A percentile compares a stretch with the other conserved stretches of the same genome.
Evolutionary conservation across 2,888 invertebrate genomes (phyloP).

Genomic region (Protophormia terraenovae): DNA sequence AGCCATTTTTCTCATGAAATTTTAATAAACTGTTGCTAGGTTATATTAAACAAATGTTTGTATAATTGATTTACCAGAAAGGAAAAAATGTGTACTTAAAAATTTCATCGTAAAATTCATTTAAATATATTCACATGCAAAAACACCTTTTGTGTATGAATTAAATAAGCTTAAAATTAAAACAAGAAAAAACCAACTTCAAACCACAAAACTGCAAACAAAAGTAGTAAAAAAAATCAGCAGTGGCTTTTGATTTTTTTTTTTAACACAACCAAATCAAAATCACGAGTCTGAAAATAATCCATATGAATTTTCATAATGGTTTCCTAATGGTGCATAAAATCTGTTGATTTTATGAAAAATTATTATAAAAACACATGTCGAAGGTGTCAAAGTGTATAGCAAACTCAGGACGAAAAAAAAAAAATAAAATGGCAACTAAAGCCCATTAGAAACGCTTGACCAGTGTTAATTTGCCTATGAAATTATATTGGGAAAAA

Average conservation of each 20-base stretch:
- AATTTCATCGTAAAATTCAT: neutral
- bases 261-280: conserved; percentile 31
- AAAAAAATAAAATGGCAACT: neutral
- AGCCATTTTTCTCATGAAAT: too few species aligned
- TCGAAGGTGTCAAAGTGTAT: neutral
- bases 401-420: neutral
- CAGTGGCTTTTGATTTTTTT: neutral
- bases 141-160: neutral
- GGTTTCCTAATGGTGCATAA: conserved; percentile 50
- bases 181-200: neutral
- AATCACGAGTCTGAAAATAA: conserved; percentile 38
- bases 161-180: conserved; percentile 1
- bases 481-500: neutral
- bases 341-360: conserved; percentile 56
- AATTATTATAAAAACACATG: conserved; percentile 24
- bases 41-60: neutral
- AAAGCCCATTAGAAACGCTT: conserved; percentile 46
- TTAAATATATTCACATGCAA: neutral
- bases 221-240: neutral
- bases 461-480: conserved; percentile 49
- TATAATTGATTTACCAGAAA: neutral
- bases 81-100: neutral
- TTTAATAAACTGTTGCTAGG: neutral
- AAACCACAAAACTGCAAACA: conserved; percentile 29
- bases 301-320: conserved; percentile 40